Base-by-base conservation (phyloP, 2,888 invertebrate species). In the Metopia argyrocephala region DNA sequence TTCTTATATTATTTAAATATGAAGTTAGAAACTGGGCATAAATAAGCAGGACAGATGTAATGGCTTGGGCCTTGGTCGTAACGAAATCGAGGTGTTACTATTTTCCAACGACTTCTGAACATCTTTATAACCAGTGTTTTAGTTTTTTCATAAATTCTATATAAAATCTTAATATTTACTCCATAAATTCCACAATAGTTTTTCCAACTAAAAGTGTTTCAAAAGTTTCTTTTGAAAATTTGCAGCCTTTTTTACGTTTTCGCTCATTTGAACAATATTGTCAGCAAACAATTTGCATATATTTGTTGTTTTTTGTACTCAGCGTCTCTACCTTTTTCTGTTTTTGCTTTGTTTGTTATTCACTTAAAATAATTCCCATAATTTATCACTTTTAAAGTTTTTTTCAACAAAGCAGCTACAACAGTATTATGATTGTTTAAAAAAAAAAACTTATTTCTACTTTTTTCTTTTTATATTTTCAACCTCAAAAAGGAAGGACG, bases 331-430 rank as follows among this genome's bases (percentile, higher is more conserved):
- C n/a, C n/a, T n/a, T n/a, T n/a, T n/a, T n/a, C n/a, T n/a, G n/a
- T n/a, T n/a, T n/a, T n/a, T n/a, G n/a, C n/a, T n/a, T n/a, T n/a
- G 38, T 38, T 15, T 38, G 9, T 38, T 7, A 62, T 69, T 20
- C 62, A 45, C 52, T 20, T 25, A 20, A 76, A 62, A 38, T 56
- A 69, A 64, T 76, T 38, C 20, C 31, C 69, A 69, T 62, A 69
- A 76, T 76, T 76, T 69, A 62, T 62, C 76, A 69, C 76, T 69
- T 69, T n/a, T n/a, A 64, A 46, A 50, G 48, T 62, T 62, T 66
- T 56, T 62, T 62, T 12, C 38, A 12, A 38, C 38, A 38, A 38
- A 38, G n/a, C n/a, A n/a, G n/a, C n/a, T n/a, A n/a, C n/a, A n/a
- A n/a, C n/a, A n/a, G n/a, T n/a, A n/a, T n/a, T n/a, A n/a, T n/a